Conservation (phyloP, 2,113 vertebrate genomes). For the Irena cyanogastra region DNA sequence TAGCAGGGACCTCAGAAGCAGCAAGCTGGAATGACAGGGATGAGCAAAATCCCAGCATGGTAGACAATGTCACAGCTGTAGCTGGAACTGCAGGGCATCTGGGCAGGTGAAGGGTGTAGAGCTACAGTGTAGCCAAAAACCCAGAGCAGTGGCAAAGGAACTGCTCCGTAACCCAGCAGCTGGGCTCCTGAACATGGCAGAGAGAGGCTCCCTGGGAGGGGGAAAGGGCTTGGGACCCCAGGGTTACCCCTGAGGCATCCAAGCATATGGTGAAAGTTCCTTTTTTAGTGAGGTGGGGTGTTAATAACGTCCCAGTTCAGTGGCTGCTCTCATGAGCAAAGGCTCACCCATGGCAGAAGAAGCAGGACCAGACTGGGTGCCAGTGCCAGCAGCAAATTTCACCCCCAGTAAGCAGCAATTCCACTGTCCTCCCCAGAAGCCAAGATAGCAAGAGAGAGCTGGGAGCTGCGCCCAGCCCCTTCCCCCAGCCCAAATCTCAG, state of each 20-base stretch:
- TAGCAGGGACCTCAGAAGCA: background rate
- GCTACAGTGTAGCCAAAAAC: background rate
- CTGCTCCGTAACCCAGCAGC: too few species aligned
- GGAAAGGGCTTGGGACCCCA: accelerated
- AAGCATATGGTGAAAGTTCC: too few species aligned
- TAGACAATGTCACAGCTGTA: background rate
- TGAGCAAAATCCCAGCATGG: background rate
- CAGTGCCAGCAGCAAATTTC: accelerated
- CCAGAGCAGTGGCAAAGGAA: background rate
- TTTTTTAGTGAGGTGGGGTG: background rate
- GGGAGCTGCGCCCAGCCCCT: background rate
- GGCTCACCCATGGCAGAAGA: too few species aligned
- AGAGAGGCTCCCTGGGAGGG: background rate
- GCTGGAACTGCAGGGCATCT: accelerated
- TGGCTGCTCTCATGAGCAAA: background rate
- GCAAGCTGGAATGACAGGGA: background rate
- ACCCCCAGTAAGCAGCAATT: background rate
- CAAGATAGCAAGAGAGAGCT: too few species aligned
- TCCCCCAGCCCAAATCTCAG: background rate
- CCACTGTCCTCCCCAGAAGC: too few species aligned
- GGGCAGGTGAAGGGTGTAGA: too few species aligned
- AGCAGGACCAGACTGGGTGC: background rate
- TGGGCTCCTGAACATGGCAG: background rate
- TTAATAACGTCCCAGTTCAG: background rate
- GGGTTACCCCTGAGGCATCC: background rate